Evolutionary conservation across 2,797 vertebrate species (phyloP).

Genomic region (Protonibea diacanthus): DNA sequence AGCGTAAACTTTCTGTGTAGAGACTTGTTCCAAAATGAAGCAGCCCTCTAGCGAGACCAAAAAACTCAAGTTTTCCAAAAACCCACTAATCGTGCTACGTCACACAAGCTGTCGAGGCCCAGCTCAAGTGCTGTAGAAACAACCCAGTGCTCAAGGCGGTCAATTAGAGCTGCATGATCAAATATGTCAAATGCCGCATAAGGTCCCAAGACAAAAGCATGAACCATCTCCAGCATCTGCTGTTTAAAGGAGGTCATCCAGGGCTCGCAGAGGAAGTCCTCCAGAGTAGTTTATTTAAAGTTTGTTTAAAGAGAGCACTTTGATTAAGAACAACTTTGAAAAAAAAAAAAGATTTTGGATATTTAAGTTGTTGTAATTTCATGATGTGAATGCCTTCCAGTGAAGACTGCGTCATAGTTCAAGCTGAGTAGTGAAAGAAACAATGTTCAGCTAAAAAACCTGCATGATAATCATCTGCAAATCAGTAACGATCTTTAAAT

Average conservation of each 20-base stretch:
- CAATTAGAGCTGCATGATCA: conserved; percentile 78
- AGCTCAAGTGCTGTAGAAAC: conserved; percentile 49
- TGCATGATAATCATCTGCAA: neutral
- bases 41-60: conserved; percentile 32
- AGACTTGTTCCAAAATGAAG: conserved; percentile 21
- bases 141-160: conserved; percentile 63
- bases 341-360: neutral
- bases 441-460: neutral
- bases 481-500: neutral
- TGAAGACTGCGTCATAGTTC: neutral
- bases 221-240: conserved; percentile 55
- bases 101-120: conserved; percentile 61
- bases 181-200: conserved; percentile 70
- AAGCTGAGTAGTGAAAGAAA: neutral
- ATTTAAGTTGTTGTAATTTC: conserved; percentile 3
- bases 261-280: conserved; percentile 11
- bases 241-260: conserved; percentile 50
- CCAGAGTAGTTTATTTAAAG: neutral
- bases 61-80: conserved; percentile 39
- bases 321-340: conserved; percentile 4
- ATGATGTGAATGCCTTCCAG: neutral
- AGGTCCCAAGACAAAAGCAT: conserved; percentile 57
- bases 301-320: conserved; percentile 14
- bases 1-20: conserved; percentile 19
- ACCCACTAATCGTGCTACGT: conserved; percentile 49